Evolutionary conservation across 2,888 invertebrate genomes (phyloP).

Genomic region (Escarpia spicata): DNA sequence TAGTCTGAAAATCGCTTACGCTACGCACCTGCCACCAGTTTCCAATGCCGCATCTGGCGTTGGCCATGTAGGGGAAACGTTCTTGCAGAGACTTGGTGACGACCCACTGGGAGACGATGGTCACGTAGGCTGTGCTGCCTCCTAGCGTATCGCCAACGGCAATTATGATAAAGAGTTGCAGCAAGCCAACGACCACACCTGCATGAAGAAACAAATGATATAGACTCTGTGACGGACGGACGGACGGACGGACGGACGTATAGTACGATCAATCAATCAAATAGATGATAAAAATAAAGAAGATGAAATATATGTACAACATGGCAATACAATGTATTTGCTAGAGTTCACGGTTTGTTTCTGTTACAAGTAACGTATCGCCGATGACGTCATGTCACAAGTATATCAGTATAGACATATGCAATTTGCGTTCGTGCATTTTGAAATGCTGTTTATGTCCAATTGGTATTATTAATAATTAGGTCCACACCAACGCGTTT

Average conservation of each 20-base stretch:
- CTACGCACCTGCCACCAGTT: constrained; percentile 53
- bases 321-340: background rate
- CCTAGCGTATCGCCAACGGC: constrained; percentile 54
- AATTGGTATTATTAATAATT: too few relatives aligned
- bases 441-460: too few relatives aligned
- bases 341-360: background rate
- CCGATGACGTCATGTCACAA: background rate
- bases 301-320: too few relatives aligned
- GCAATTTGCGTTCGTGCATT: background rate
- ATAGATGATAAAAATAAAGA: background rate
- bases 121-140: constrained; percentile 54
- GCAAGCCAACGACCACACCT: constrained; percentile 52
- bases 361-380: background rate
- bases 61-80: constrained; percentile 50
- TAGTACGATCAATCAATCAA: background rate
- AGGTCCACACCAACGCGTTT: too few relatives aligned
- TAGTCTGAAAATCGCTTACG: background rate
- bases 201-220: constrained; percentile 22
- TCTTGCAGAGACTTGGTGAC: constrained; percentile 47
- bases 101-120: constrained; percentile 55
- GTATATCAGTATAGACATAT: background rate
- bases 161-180: constrained; percentile 54
- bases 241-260: background rate
- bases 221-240: background rate
- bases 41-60: constrained; percentile 46